Percentiles rank a stretch among this genome's conserved stretches.
Conservation (phyloP, 2,797 vertebrate genomes). For the Lepilemur ruficaudatus region DNA sequence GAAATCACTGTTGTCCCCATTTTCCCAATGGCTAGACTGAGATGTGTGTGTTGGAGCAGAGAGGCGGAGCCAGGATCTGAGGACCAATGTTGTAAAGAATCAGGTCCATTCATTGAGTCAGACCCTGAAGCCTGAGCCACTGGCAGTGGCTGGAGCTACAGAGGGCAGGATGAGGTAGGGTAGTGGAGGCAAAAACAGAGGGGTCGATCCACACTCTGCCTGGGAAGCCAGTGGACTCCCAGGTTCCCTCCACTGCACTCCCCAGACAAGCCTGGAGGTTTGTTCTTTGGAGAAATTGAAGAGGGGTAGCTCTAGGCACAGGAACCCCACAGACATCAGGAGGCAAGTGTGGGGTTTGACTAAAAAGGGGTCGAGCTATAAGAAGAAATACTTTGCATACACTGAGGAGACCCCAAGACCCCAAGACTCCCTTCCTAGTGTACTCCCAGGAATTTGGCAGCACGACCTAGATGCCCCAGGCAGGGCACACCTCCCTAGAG, state of each 20-base stretch:
- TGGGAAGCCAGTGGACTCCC: not conserved
- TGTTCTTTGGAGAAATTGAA: not conserved
- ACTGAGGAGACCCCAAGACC: not conserved
- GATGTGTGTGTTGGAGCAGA: fast-evolving
- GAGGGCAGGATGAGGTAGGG: not conserved
- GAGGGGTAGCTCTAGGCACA: not conserved
- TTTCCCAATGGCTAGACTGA: not conserved
- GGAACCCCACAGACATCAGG: too few species aligned
- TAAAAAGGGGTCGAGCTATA: not conserved
- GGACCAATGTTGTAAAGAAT: not conserved
- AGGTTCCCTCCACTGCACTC: not conserved
- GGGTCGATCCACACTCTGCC: not conserved
- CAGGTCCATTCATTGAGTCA: too few species aligned
- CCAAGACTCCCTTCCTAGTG: too few species aligned
- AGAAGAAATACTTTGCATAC: not conserved
- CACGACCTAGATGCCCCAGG: not conserved
- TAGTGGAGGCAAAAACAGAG: not conserved
- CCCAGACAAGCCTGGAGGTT: not conserved
- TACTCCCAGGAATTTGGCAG: not conserved
- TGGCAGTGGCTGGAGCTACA: not conserved
- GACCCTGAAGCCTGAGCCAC: not conserved
- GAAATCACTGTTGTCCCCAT: not conserved
- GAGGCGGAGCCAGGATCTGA: not conserved
- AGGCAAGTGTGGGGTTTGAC: not conserved
- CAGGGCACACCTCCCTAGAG: not conserved